Evolutionary conservation across 2,797 vertebrate species (phyloP).

Genomic region (Schizothorax lantsangensis): DNA sequence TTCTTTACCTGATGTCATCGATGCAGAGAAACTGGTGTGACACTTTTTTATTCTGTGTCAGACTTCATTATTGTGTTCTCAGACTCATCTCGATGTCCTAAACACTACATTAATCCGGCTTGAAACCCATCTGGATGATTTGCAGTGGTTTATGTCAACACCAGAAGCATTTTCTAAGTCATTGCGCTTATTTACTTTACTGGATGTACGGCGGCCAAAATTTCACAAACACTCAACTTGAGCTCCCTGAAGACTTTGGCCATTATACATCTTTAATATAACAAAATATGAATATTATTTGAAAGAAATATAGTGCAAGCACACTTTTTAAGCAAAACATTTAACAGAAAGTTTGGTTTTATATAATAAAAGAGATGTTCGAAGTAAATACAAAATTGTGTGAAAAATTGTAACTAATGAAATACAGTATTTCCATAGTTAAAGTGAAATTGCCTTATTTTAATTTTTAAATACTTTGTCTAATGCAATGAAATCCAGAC

Average conservation of each 20-base stretch:
- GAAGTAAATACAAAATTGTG: too few relatives aligned
- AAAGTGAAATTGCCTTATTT: background rate
- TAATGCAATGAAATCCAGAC: background rate
- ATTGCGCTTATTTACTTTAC: slow-evolving; percentile 3
- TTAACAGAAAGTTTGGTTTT: background rate
- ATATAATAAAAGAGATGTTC: too few relatives aligned
- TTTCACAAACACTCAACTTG: background rate
- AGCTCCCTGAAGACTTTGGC: background rate
- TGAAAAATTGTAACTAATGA: background rate
- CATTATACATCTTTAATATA: background rate
- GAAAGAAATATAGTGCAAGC: background rate
- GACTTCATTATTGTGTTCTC: slow-evolving; percentile 17
- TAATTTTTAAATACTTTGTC: background rate
- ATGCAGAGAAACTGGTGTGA: slow-evolving; percentile 17
- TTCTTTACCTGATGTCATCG: slow-evolving; percentile 1
- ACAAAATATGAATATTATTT: background rate
- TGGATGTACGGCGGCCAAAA: background rate
- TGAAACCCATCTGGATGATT: slow-evolving; percentile 43
- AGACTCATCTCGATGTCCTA: slow-evolving; percentile 20
- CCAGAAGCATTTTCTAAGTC: slow-evolving; percentile 6
- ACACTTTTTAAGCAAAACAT: background rate
- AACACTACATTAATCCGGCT: slow-evolving; percentile 39
- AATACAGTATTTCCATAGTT: background rate
- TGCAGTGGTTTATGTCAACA: slow-evolving; percentile 37
- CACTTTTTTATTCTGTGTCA: slow-evolving; percentile 24